phyloP scores from a whole-genome alignment of 2,888 invertebrate genomes.

The Lacanobia oleracea region DNA sequence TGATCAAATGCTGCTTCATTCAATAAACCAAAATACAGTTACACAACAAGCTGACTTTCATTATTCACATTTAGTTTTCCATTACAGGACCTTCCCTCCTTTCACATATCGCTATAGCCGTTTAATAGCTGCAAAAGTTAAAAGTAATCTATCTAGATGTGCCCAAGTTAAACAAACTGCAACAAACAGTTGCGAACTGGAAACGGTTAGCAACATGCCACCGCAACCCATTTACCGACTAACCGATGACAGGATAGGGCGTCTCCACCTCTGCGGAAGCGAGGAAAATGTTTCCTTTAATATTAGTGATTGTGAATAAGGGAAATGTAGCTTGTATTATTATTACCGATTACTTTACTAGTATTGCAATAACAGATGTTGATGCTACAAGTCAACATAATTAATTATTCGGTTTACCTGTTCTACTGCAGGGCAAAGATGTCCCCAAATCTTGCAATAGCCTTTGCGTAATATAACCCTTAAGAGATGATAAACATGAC shows the following conservation, averaged over 20 bases:
- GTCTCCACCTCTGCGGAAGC: slow-evolving; percentile 32
- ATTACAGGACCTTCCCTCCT: neutral
- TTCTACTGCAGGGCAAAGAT: no score
- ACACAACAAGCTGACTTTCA: neutral
- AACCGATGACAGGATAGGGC: slow-evolving; percentile 45
- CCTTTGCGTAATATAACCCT: no score
- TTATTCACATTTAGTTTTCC: neutral
- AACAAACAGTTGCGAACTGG: slow-evolving; percentile 39
- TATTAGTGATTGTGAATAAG: neutral
- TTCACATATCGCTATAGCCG: neutral
- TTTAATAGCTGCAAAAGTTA: no score
- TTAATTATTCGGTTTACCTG: no score
- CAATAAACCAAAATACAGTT: no score
- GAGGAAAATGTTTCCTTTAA: neutral
- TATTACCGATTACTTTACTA: neutral
- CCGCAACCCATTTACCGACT: slow-evolving; percentile 59
- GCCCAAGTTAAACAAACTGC: slow-evolving; percentile 1
- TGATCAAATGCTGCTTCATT: no score
- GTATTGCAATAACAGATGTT: neutral
- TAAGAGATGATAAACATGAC: no score
- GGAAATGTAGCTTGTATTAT: neutral
- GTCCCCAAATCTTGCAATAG: no score
- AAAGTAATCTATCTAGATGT: slow-evolving; percentile 5
- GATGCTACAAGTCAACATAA: neutral
- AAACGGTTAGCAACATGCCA: slow-evolving; percentile 49